These are phyloP conservation scores for Eptesicus fuscus DNA, from an alignment of 2,113 vertebrate species.

Conservation along the genomic window DNA sequence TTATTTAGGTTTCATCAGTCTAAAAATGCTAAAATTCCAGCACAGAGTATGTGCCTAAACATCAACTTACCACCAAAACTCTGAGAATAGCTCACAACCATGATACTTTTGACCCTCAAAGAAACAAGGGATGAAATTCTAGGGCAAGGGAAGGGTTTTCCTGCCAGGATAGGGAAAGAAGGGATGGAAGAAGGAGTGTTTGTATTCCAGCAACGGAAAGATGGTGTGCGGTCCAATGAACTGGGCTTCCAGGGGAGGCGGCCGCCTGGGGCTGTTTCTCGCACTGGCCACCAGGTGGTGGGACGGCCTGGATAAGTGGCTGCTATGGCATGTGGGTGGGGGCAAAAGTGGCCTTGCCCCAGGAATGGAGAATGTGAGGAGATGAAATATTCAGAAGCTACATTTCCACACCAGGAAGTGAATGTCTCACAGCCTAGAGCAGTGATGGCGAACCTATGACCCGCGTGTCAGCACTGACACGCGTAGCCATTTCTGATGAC, in stretches of 20 bases:
- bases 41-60: background rate
- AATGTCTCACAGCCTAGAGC: background rate
- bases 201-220: no score
- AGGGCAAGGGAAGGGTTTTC: background rate
- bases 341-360: no score
- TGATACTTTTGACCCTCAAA: background rate
- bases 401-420: background rate
- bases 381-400: background rate
- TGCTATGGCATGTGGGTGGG: background rate
- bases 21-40: background rate
- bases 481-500: no score
- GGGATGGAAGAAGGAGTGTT: no score
- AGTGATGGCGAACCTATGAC: no score
- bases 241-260: background rate
- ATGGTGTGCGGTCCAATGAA: accelerated
- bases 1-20: background rate
- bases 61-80: background rate
- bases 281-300: background rate
- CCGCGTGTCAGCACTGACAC: no score
- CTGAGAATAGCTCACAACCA: background rate
- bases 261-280: background rate
- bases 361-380: background rate
- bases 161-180: background rate
- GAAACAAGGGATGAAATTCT: background rate
- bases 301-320: background rate